These are phyloP conservation scores for Orchesella cincta DNA, from an alignment of 1,140 invertebrate genomes.

Conservation along the genomic window DNA sequence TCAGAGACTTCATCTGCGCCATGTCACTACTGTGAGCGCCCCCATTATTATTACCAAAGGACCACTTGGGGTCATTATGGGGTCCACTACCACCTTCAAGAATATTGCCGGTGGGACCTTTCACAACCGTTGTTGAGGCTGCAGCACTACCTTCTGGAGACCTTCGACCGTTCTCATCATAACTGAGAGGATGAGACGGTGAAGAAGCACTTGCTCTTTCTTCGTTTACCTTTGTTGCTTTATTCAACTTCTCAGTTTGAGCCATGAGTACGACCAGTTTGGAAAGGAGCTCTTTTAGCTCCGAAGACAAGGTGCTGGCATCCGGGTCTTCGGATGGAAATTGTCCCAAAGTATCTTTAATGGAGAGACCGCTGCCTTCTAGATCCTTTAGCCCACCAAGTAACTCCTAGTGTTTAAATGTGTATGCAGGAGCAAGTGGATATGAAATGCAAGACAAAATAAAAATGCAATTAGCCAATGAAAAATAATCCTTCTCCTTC, in stretches of 20 bases:
- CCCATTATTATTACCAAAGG: too few relatives aligned
- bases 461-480: background rate
- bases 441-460: too few relatives aligned
- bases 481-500: background rate
- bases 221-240: slow-evolving; percentile 36
- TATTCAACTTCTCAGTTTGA: slow-evolving; percentile 40
- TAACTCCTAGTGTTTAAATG: slow-evolving; percentile 36
- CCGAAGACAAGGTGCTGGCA: slow-evolving; percentile 17
- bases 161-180: slow-evolving; percentile 22
- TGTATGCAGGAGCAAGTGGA: too few relatives aligned
- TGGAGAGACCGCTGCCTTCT: slow-evolving; percentile 32
- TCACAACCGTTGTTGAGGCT: background rate
- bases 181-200: background rate
- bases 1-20: background rate
- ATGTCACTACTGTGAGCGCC: background rate
- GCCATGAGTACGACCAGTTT: slow-evolving; percentile 34
- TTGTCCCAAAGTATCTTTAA: slow-evolving; percentile 36
- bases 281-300: slow-evolving; percentile 37
- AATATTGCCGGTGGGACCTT: background rate
- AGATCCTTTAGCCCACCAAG: slow-evolving; percentile 39
- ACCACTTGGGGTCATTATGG: too few relatives aligned
- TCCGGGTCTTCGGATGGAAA: slow-evolving; percentile 42
- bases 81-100: too few relatives aligned
- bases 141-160: slow-evolving; percentile 10
- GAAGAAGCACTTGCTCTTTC: slow-evolving; percentile 1